Evolutionary conservation across 2,797 vertebrate genomes (phyloP).

Genomic region (Enoplosus armatus): DNA sequence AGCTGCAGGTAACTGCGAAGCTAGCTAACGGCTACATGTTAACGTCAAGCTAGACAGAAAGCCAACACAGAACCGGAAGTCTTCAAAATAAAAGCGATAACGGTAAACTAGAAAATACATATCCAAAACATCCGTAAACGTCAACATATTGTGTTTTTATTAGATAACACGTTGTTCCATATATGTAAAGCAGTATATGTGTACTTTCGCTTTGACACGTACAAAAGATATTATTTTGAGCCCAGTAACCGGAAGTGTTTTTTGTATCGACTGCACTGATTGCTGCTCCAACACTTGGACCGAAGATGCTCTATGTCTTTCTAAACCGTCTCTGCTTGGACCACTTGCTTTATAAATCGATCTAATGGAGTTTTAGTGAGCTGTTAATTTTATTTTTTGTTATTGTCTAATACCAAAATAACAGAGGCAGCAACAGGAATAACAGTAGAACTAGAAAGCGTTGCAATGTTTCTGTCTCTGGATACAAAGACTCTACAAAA

Average conservation of each 20-base stretch:
- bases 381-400: background rate
- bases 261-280: background rate
- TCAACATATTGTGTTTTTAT: rapidly evolving
- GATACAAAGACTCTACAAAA: background rate
- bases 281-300: no score
- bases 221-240: background rate
- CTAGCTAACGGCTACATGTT: background rate
- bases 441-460: background rate
- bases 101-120: rapidly evolving
- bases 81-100: background rate
- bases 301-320: no score
- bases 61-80: background rate
- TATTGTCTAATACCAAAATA: background rate
- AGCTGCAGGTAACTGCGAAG: background rate
- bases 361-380: background rate
- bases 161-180: rapidly evolving
- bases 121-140: rapidly evolving
- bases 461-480: background rate
- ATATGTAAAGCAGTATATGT: rapidly evolving
- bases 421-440: background rate
- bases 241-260: rapidly evolving
- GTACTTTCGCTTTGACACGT: rapidly evolving
- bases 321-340: no score
- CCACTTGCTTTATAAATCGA: background rate
- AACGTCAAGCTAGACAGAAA: background rate